Evolutionary conservation across 2,888 invertebrate species (phyloP), one percentile per base, ranked within the genome.

Genomic region (Noctua janthe): DNA sequence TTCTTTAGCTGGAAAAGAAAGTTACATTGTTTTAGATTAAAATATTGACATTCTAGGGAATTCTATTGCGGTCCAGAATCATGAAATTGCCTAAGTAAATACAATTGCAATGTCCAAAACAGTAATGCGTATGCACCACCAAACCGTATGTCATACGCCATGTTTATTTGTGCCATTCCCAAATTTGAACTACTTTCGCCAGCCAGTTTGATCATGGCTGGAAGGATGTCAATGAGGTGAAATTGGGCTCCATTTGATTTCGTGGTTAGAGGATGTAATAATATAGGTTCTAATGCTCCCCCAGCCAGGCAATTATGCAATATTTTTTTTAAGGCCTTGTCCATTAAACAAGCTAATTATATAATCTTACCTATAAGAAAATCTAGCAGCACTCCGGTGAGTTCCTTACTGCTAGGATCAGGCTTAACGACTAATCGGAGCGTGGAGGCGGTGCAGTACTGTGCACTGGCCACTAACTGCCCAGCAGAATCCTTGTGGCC

Each of bases 391-490:
- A 95, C 84, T 1, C 85, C 90, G 3, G 94, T 92, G 15, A 97
- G 86, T 17, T 94, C 94, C 0, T 87, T 88, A 75, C 94, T 95
- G 2, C 86, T 90, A 0, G 96, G 95, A 15, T 91, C 92, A 0
- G 95, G 92, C 0, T 87, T 86, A 8, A 86, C 29, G 15, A 96
- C 94, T 56, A 96, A 90, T 10, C 95, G 87, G 43, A 96, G 90
- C 10, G 95, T 95, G 20, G 96, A 92, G 54, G 85, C 88, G 11
- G 83, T 74, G 89, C 96, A 96, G 90, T 92, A 90, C 79, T 94
- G 94, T 0, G 96, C 96, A 85, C 96, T 95, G 62, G 94, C 93
- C 39, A 97, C 96, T 35, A 97, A 86, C 88, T 96, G 95, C 0
- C 94, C 93, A 0, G 97, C 96, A 54, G 92, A 87, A 64, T 91